Percentiles rank a stretch among this genome's conserved stretches.
These are phyloP conservation scores for Typhlichthys eigenmanni DNA, from an alignment of 2,797 vertebrate genomes.

Conservation along the genomic window DNA sequence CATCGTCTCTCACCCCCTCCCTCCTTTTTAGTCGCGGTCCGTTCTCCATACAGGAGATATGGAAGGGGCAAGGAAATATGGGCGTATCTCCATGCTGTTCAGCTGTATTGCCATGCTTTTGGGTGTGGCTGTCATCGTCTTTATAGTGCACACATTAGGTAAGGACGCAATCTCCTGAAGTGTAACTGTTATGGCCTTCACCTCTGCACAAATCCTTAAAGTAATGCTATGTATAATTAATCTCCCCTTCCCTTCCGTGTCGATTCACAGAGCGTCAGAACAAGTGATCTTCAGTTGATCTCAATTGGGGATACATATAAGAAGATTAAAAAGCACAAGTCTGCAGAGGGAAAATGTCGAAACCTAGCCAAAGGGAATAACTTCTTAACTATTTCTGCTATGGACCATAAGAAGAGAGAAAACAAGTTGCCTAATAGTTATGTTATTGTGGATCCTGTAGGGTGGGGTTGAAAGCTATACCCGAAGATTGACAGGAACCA, in stretches of 20 bases:
- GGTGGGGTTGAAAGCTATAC: constrained; percentile 11
- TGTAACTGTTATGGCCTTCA: neutral
- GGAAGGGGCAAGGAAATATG: constrained; percentile 83
- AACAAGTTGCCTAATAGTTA: constrained; percentile 18
- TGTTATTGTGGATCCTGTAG: constrained; percentile 22
- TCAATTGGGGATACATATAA: constrained; percentile 1
- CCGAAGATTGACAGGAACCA: constrained; percentile 8
- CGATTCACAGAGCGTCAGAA: constrained; percentile 39
- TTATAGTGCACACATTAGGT: constrained; percentile 76
- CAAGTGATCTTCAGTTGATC: constrained; percentile 42
- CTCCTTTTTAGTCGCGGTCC: constrained; percentile 79
- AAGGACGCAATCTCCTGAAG: constrained; percentile 5
- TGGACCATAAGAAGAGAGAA: constrained; percentile 35
- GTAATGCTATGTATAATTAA: constrained; percentile 10
- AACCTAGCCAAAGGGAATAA: constrained; percentile 36
- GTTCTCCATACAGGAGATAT: constrained; percentile 84
- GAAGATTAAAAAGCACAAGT: constrained; percentile 59
- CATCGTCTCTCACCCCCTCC: neutral
- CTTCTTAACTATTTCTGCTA: constrained; percentile 27
- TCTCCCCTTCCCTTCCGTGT: constrained; percentile 14
- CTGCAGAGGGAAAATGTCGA: constrained; percentile 21
- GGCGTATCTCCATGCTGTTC: constrained; percentile 82
- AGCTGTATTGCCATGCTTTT: constrained; percentile 82
- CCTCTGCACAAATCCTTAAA: constrained; percentile 6
- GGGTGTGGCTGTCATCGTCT: constrained; percentile 84